Evolutionary conservation across 2,113 vertebrate genomes (phyloP).

Genomic region (Hiodon tergisus): DNA sequence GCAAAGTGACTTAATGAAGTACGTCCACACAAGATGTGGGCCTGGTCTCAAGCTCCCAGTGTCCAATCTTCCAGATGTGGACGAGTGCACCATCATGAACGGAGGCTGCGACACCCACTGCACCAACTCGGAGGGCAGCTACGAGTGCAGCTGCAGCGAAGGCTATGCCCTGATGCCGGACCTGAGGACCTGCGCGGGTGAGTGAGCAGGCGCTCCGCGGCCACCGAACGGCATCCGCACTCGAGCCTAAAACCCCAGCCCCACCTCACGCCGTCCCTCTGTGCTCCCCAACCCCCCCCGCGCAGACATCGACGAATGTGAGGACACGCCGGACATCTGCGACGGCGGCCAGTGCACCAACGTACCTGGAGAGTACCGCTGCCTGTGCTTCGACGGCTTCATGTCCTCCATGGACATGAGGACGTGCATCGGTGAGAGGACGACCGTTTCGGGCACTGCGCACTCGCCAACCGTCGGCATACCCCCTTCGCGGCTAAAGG

Average conservation of each 20-base stretch:
- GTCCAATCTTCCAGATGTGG: conserved; percentile 56
- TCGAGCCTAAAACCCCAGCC: not conserved
- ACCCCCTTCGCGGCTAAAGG: not conserved
- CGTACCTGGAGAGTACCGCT: conserved; percentile 80
- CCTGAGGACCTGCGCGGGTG: conserved; percentile 80
- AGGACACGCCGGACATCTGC: conserved; percentile 81
- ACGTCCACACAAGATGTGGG: not conserved
- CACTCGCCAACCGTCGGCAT: too few species aligned
- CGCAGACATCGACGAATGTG: conserved; percentile 67
- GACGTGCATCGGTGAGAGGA: conserved; percentile 78
- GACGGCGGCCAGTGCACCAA: conserved; percentile 86
- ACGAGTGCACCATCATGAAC: conserved; percentile 72
- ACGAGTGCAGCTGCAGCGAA: conserved; percentile 80
- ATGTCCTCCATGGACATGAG: conserved; percentile 81
- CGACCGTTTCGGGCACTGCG: not conserved
- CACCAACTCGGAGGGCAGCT: conserved; percentile 87
- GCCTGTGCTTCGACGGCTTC: conserved; percentile 84
- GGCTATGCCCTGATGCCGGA: conserved; percentile 83
- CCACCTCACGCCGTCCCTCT: not conserved
- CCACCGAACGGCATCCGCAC: not conserved
- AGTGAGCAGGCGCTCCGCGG: not conserved
- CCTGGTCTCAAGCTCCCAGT: not conserved
- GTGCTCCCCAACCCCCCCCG: not conserved
- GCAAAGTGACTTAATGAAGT: not conserved
- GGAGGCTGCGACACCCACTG: conserved; percentile 84